Evolutionary conservation across 2,888 invertebrate species (phyloP).

Genomic region (Thereva unica): DNA sequence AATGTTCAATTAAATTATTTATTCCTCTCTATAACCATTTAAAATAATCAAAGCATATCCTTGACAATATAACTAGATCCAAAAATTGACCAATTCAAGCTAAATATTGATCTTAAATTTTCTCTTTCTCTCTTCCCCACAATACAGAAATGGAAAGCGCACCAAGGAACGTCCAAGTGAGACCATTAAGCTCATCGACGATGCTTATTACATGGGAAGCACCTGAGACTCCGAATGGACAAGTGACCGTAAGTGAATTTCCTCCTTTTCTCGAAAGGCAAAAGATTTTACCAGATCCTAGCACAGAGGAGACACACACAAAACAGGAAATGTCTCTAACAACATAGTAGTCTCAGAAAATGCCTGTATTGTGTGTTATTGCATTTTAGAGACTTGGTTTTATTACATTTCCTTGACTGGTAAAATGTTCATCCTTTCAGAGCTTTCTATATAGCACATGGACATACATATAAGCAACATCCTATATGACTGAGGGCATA

Average conservation of each 20-base stretch:
- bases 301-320: neutral
- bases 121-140: constrained; percentile 19
- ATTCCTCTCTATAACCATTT: too few species aligned
- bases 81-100: constrained; percentile 33
- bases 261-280: constrained; percentile 5
- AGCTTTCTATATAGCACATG: too few species aligned
- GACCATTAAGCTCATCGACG: constrained; percentile 91
- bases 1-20: too few species aligned
- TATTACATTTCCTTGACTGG: too few species aligned
- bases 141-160: constrained; percentile 89
- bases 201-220: constrained; percentile 99
- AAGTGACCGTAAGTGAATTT: constrained; percentile 80
- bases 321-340: neutral
- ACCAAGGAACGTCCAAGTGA: constrained; percentile 90
- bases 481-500: too few species aligned
- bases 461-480: too few species aligned
- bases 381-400: too few species aligned
- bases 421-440: too few species aligned
- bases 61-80: neutral
- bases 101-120: constrained; percentile 34
- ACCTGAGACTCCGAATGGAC: constrained; percentile 95
- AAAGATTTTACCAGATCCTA: constrained; percentile 24
- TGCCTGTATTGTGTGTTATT: too few species aligned
- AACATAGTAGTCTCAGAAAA: too few species aligned
- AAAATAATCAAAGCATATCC: neutral